Evolutionary conservation across 2,888 invertebrate species (phyloP).

Genomic region (Brachylomia viminalis): DNA sequence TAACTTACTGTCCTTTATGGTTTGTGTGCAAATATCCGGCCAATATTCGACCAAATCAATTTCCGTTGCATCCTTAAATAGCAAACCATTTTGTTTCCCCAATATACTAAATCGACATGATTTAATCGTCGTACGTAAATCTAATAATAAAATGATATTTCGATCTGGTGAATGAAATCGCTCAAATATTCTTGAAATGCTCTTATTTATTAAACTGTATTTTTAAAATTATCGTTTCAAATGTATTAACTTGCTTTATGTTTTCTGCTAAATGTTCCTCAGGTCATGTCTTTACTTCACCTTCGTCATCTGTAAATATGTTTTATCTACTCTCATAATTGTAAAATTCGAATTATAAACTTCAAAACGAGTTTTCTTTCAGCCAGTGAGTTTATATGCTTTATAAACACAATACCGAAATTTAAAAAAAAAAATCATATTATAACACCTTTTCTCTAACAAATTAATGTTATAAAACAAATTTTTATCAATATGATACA

Average conservation of each 20-base stretch:
- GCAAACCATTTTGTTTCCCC: neutral
- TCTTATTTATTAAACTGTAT: neutral
- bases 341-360: no score
- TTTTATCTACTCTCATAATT: no score
- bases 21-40: neutral
- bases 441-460: no score
- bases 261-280: neutral
- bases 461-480: no score
- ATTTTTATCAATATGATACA: no score
- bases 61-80: neutral
- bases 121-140: neutral
- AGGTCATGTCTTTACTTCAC: neutral
- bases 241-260: neutral
- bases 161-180: neutral
- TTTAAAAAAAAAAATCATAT: no score
- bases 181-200: neutral
- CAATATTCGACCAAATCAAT: neutral
- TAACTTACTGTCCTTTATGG: neutral
- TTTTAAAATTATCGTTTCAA: neutral
- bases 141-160: neutral
- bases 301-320: neutral
- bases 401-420: no score
- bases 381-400: no score
- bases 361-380: no score
- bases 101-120: neutral